Conservation (phyloP, 2,797 vertebrate genomes). For the Enteromius paludinosus region DNA sequence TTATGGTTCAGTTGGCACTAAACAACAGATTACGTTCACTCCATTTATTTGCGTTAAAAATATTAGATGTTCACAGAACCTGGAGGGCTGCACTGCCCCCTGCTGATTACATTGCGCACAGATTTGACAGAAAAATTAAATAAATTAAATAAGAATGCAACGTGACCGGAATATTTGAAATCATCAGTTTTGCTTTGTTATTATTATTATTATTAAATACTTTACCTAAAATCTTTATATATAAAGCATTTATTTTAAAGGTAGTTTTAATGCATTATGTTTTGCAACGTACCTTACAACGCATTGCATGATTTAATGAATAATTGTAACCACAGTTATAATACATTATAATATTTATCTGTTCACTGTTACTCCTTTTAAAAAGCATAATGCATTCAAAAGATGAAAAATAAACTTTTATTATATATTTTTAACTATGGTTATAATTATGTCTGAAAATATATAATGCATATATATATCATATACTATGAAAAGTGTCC, state of each 20-base stretch:
- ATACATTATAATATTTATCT: not conserved
- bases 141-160: not conserved
- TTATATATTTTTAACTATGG: not conserved
- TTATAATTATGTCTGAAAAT: not conserved
- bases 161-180: not conserved
- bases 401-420: not conserved
- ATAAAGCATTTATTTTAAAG: not conserved
- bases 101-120: slow-evolving; percentile 24
- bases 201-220: not conserved
- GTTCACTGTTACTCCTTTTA: not conserved
- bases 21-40: not conserved
- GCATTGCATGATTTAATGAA: not conserved
- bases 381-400: not conserved
- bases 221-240: not conserved
- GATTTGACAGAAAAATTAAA: not conserved
- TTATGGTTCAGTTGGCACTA: not conserved
- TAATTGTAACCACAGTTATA: not conserved
- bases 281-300: not conserved
- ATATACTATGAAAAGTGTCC: not conserved
- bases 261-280: not conserved
- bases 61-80: not conserved
- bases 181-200: not conserved
- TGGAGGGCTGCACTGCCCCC: slow-evolving; percentile 52
- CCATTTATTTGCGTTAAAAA: not conserved
- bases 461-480: not conserved